Base-by-base conservation (phyloP, 30 jellyfish, hydroid and myxozoan genomes). In the Pelagia noctiluca region DNA sequence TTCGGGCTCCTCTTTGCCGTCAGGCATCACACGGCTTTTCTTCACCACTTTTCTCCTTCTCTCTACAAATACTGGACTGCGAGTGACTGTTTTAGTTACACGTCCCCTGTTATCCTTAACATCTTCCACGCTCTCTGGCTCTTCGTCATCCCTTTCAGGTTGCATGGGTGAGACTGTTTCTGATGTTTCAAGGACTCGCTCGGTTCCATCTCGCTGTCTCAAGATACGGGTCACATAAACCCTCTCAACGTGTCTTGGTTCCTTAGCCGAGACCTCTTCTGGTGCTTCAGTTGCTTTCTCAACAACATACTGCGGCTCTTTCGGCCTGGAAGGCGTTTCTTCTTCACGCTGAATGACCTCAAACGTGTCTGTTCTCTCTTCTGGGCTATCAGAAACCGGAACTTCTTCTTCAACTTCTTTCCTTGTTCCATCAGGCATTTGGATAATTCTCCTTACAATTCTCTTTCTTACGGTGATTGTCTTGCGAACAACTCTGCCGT, bases 201-300 rank as follows among this genome's bases (percentile, higher is more conserved):
- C 96, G 10, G 46, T 76, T 61, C 97, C 97, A 52, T 80, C 90
- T 33, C 75, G 94, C 50, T 73, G 36, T 68, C 97, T 71, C 35
- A 85, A 80, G 13, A 89, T 62, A 32, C 93, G 38, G 0, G 92
- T 76, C 25, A 71, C 79, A 54, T 18, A 82, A 21, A 89, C 82
- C 66, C 96, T 63, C 25, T 89, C 97, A 22, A 89, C 92, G 35
- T 89, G 81, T 16, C 67, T 62, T 16, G 89, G 80, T 21, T 61
- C 67, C 72, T 22, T 29, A 34, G 12, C 48, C 70, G 32, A 29
- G 22, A 21, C 7, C 16, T 13, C 49, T 33, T 31, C 34, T 4
- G 71, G 35, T 38, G 12, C 46, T 62, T 32, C 29, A n/a, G n/a
- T 24, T n/a, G 60, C 89, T 2, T 38, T 80, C 24, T 72, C 78